phyloP scores from a whole-genome alignment of 2,113 vertebrate species.

The Trochalopteron elliotii region DNA sequence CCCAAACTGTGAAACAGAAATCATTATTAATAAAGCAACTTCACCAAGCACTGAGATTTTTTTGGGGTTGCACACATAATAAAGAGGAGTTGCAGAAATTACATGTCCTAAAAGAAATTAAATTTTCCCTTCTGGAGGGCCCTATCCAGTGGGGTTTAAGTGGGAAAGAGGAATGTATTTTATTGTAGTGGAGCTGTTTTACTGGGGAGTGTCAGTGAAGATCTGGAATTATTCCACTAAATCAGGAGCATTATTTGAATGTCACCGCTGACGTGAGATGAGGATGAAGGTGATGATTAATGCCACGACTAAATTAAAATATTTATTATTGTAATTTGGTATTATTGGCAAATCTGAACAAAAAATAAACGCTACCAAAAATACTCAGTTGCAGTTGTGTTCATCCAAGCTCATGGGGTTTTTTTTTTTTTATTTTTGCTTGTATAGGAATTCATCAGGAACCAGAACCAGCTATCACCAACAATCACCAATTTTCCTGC shows the following conservation, averaged over 20 bases:
- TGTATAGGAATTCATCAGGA: background rate
- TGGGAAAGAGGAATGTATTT: background rate
- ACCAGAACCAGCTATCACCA: background rate
- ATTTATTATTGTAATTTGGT: constrained; percentile 51
- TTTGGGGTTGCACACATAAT: background rate
- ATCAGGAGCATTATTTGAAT: constrained; percentile 46
- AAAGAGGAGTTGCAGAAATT: background rate
- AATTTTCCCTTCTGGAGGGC: background rate
- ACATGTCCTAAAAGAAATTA: background rate
- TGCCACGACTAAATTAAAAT: constrained; percentile 54
- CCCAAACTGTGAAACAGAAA: background rate
- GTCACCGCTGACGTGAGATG: constrained; percentile 43
- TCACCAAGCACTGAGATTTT: background rate
- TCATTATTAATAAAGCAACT: background rate
- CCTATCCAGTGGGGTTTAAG: background rate
- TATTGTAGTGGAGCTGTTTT: background rate
- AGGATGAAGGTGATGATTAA: constrained; percentile 58
- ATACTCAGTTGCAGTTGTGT: background rate
- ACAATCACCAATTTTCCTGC: background rate
- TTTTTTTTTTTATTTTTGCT: background rate
- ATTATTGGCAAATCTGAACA: constrained; percentile 37
- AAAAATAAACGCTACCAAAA: constrained; percentile 29
- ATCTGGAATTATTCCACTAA: background rate
- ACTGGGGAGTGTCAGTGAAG: background rate
- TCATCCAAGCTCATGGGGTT: background rate